Base-by-base conservation (phyloP, 2,888 invertebrate species). In the Cordilura impudica region DNA sequence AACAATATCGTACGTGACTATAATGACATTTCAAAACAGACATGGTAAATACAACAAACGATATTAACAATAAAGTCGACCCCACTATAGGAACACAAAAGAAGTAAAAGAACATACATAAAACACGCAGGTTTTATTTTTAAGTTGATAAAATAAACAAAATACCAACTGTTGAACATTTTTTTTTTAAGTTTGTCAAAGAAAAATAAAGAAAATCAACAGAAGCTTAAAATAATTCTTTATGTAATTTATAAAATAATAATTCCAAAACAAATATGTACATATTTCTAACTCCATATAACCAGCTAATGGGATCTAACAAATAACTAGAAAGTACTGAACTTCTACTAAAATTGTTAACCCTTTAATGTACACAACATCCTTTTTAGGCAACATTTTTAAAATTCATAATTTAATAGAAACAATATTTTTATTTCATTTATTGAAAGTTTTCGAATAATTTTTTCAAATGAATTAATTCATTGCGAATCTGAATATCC, bases 131-230 rank as follows among this genome's bases (percentile, higher is more conserved):
- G 45, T 67, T 54, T 53, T 26, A 39, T 14, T 26, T 35, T 12
- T 35, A 3, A 7, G 7, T 56, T 23, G 2, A 6, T 8, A 29
- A 31, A 49, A 39, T 19, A 39, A 51, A 58, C 23, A 67, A 56
- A 61, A 54, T 45, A 29, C 69, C 61, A 73, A 74, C 61, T 53
- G 74, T 74, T 74, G 43, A 61, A 65, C 63, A 69, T 65, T 60
- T 43, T 31, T n/a, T 45, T 21, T 73, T 49, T 10, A 56, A 66
- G 21, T 16, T 31, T 14, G 43, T 63, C 8, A n/a, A 63, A 51
- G 56, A 39, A 58, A 35, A 43, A 26, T n/a, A 54, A 54, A 21
- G 8, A 35, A 43, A 18, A 10, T 18, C 7, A 16, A 0, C 14
- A 58, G 58, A 58, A 8, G n/a, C 18, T 8, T 39, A 39, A n/a